Conservation (phyloP, 2,888 invertebrate genomes). For the Strigamia maritima region DNA sequence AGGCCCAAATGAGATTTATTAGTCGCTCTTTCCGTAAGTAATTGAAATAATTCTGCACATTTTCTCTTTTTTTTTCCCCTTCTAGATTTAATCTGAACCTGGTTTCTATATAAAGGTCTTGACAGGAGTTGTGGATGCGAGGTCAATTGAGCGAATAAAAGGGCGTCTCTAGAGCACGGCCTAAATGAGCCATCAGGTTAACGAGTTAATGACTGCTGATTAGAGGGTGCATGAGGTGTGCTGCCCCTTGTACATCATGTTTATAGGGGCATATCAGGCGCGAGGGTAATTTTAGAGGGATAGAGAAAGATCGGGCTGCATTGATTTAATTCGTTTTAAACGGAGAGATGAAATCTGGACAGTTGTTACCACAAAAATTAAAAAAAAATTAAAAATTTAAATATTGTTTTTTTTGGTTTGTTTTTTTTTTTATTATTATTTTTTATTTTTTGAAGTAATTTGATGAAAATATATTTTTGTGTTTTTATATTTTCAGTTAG, state of each 20-base stretch:
- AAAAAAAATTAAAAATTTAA: too few species aligned
- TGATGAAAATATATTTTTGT: background rate
- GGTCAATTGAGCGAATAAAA: conserved; percentile 29
- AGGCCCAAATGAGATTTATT: background rate
- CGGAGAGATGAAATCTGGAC: background rate
- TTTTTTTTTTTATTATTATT: background rate
- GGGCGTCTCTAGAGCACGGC: background rate
- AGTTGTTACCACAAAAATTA: too few species aligned
- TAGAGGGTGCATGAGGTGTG: conserved; percentile 9
- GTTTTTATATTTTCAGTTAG: background rate
- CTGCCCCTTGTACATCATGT: conserved; percentile 25
- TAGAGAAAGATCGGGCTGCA: background rate
- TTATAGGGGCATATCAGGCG: conserved; percentile 2
- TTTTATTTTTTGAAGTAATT: too few species aligned
- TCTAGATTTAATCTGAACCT: conserved; percentile 7
- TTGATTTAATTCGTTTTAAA: background rate
- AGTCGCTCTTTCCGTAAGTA: background rate
- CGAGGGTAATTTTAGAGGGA: background rate
- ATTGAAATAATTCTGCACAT: background rate
- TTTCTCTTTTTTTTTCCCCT: background rate
- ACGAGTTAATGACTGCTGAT: conserved; percentile 26
- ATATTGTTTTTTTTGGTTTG: background rate
- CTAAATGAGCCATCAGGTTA: conserved; percentile 25
- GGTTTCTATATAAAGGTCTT: background rate
- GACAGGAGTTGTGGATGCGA: conserved; percentile 6